Base-by-base conservation (phyloP, 2,888 invertebrate species). In the Baronia brevicornis region DNA sequence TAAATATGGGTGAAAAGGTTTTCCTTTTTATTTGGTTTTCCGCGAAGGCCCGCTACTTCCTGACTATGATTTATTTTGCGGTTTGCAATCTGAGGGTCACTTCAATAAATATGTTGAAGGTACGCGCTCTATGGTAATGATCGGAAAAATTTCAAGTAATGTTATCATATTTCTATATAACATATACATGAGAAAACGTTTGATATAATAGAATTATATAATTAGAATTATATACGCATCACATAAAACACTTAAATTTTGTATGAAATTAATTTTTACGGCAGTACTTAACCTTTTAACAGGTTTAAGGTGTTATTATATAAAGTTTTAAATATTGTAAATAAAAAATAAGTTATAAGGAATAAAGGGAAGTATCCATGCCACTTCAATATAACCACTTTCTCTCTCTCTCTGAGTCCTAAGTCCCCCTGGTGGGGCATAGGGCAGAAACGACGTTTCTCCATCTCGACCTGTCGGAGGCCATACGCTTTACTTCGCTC, bases 61-160 rank as follows among this genome's bases (percentile, higher is more conserved):
- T 72, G 74, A 73, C 79, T 78, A 79, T 82, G 80, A 82, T 82
- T 80, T 82, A 82, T 80, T 65, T 73, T 48, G 68, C 70, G 67
- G 70, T 59, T 62, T 69, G 64, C 66, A 66, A 70, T 71, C 73
- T 66, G 67, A 61, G 79, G 80, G 80, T 82, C 82, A 78, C 73
- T 79, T 79, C 79, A 78, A 80, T 80, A 80, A 79, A 82, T 79
- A 73, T 77, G 72, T 79, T 77, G 65, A 68, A 75, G 69, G 59
- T 72, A 74, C 73, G 71, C 71, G 67, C 68, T 64, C 60, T 55
- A 51, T 54, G 57, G 70, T 73, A 73, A 74, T 59, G 70, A 74
- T 68, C 73, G n/a, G n/a, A 62, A 56, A 62, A 64, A 64, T 64
- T 64, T 69, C 64, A 65, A 58, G 60, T 30, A 35, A 70, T 70